These are phyloP conservation scores for Mus caroli DNA, from an alignment of 2,797 vertebrate genomes.

Conservation along the genomic window DNA sequence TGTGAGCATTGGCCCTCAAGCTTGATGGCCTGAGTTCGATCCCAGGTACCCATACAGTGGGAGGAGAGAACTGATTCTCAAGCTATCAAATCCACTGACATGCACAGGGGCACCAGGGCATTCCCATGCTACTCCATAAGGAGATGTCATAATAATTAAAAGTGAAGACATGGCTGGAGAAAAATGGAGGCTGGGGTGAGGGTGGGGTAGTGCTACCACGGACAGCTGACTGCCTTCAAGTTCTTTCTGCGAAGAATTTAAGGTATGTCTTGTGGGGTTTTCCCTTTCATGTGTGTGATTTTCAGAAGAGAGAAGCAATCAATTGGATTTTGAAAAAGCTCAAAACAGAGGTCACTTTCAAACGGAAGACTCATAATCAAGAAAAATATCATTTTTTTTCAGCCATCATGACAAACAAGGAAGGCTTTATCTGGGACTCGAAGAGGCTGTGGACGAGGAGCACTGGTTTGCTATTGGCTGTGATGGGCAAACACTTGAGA, in stretches of 20 bases:
- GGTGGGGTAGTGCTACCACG: conserved; percentile 4
- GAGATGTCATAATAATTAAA: background rate
- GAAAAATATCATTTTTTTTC: conserved; percentile 70
- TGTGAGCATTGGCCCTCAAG: background rate
- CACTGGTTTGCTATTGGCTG: conserved; percentile 31
- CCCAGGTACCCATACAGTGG: background rate
- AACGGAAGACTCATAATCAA: conserved; percentile 76
- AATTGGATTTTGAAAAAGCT: conserved; percentile 70
- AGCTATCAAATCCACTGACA: background rate
- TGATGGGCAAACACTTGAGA: conserved; percentile 66
- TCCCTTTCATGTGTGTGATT: conserved; percentile 17
- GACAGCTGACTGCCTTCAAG: conserved; percentile 42
- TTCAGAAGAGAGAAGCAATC: conserved; percentile 58
- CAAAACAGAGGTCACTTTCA: conserved; percentile 63
- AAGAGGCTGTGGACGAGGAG: conserved; percentile 65
- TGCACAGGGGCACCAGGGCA: background rate
- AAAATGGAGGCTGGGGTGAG: background rate
- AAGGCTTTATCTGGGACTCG: conserved; percentile 51
- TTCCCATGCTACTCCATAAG: background rate
- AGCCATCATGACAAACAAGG: conserved; percentile 18
- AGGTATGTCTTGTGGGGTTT: conserved; percentile 54
- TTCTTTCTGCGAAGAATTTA: conserved; percentile 45
- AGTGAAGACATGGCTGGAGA: background rate
- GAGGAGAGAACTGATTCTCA: background rate
- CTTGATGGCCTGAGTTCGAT: background rate